These are phyloP conservation scores for Lasioglossum morio DNA, from an alignment of 2,888 invertebrate species.

Conservation along the genomic window DNA sequence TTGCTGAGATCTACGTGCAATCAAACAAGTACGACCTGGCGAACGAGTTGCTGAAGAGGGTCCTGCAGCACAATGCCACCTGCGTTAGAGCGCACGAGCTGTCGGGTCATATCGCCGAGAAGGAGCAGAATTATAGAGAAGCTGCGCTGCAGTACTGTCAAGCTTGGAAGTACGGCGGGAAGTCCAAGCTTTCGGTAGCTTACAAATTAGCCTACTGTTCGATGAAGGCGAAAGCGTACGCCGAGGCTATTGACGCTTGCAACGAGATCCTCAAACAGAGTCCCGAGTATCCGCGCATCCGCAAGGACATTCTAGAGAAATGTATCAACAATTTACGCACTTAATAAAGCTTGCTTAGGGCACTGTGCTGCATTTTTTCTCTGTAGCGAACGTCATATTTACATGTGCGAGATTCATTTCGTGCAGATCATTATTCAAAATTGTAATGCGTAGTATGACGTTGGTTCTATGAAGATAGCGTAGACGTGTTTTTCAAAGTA, in stretches of 20 bases:
- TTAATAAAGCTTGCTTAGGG: slow-evolving; percentile 78
- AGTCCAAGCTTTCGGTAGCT: slow-evolving; percentile 93
- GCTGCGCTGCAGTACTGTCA: slow-evolving; percentile 93
- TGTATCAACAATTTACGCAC: slow-evolving; percentile 91
- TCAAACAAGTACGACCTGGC: slow-evolving; percentile 95
- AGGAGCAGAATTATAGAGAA: slow-evolving; percentile 95
- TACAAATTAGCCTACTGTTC: slow-evolving; percentile 97
- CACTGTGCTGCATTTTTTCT: background rate
- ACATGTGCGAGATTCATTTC: no score
- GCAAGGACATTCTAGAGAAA: slow-evolving; percentile 97
- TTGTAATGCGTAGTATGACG: no score
- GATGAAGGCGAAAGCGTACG: slow-evolving; percentile 94
- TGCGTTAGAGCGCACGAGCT: slow-evolving; percentile 95
- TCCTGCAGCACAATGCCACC: slow-evolving; percentile 93
- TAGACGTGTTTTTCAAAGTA: background rate
- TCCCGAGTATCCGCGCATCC: slow-evolving; percentile 96
- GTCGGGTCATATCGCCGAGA: slow-evolving; percentile 94
- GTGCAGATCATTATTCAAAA: no score
- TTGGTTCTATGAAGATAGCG: background rate
- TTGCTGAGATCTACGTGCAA: slow-evolving; percentile 95
- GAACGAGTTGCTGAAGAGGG: slow-evolving; percentile 91
- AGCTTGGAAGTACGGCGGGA: slow-evolving; percentile 95
- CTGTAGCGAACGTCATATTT: background rate
- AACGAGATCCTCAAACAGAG: slow-evolving; percentile 92
- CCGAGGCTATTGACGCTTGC: slow-evolving; percentile 96